Percentiles rank a stretch among this genome's conserved stretches.
phyloP scores from a whole-genome alignment of 2,888 invertebrate species.

The Campoplex nolae region DNA sequence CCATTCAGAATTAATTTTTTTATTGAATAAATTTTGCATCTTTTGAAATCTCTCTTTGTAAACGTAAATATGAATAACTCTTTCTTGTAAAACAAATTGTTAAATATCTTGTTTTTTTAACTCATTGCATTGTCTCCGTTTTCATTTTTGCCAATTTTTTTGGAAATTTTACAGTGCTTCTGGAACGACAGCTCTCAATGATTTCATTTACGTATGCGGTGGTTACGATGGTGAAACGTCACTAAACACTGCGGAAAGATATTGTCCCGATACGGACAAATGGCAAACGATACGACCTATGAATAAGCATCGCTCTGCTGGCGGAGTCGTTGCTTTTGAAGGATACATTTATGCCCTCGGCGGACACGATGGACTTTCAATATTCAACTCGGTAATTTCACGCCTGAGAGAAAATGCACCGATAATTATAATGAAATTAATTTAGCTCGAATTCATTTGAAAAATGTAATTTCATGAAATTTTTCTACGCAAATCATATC shows the following conservation, averaged over 20 bases:
- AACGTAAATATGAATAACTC: background rate
- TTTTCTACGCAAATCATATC: too few species aligned
- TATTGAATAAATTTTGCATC: too few species aligned
- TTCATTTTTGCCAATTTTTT: background rate
- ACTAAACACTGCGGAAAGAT: conserved; percentile 93
- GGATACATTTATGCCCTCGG: conserved; percentile 93
- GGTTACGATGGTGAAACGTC: conserved; percentile 95
- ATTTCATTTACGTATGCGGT: conserved; percentile 93
- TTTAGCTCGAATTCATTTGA: background rate
- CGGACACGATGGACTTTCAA: conserved; percentile 95
- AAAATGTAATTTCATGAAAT: too few species aligned
- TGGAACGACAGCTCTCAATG: conserved; percentile 92
- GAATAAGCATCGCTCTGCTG: conserved; percentile 90
- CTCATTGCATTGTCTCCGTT: background rate
- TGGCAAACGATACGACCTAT: conserved; percentile 91
- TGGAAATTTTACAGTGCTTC: conserved; percentile 87
- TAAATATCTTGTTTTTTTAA: background rate
- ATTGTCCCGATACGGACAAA: conserved; percentile 89
- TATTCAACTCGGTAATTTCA: conserved; percentile 90
- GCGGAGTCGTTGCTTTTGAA: conserved; percentile 89
- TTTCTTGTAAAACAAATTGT: too few species aligned
- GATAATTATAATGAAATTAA: background rate
- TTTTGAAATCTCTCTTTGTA: background rate
- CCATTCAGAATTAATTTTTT: too few species aligned
- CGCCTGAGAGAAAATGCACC: background rate